Evolutionary conservation across 2,888 invertebrate species (phyloP).

Genomic region (Ectropis crepuscularia): DNA sequence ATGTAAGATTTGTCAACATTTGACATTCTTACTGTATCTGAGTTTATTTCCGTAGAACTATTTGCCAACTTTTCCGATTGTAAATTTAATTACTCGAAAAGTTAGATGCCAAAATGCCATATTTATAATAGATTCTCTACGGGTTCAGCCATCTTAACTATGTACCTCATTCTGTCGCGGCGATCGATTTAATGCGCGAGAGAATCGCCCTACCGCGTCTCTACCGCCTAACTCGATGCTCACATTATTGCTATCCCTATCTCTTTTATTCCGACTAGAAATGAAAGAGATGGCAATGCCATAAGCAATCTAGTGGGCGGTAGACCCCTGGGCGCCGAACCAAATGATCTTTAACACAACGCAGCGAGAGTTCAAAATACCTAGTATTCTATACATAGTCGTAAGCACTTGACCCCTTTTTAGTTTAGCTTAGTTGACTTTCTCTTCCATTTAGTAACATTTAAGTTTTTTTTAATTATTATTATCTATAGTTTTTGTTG

Average conservation of each 20-base stretch:
- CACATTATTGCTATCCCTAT: no score
- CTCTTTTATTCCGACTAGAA: no score
- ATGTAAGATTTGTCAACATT: no score
- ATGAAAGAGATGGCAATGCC: no score
- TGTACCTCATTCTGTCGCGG: constrained; percentile 15
- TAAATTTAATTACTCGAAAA: no score
- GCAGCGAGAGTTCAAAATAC: constrained; percentile 32
- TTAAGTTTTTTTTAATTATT: constrained; percentile 76
- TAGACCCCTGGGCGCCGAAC: constrained; percentile 5
- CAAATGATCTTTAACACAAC: constrained; percentile 24
- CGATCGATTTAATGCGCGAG: constrained; percentile 1
- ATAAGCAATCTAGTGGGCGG: neutral
- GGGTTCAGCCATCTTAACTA: neutral
- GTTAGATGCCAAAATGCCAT: no score
- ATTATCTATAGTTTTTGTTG: constrained; percentile 67
- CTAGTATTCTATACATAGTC: constrained; percentile 49
- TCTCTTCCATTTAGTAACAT: constrained; percentile 79
- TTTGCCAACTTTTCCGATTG: no score
- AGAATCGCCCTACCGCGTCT: constrained; percentile 28
- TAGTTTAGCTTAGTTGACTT: constrained; percentile 78
- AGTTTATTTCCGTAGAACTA: no score
- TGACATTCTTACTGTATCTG: no score
- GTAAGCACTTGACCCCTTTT: constrained; percentile 58
- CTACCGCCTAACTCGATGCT: no score
- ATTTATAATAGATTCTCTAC: no score